Evolutionary conservation across 2,797 vertebrate genomes (phyloP), one percentile per base, ranked within the genome.

Genomic region (Gymnoscopelus microlampas): DNA sequence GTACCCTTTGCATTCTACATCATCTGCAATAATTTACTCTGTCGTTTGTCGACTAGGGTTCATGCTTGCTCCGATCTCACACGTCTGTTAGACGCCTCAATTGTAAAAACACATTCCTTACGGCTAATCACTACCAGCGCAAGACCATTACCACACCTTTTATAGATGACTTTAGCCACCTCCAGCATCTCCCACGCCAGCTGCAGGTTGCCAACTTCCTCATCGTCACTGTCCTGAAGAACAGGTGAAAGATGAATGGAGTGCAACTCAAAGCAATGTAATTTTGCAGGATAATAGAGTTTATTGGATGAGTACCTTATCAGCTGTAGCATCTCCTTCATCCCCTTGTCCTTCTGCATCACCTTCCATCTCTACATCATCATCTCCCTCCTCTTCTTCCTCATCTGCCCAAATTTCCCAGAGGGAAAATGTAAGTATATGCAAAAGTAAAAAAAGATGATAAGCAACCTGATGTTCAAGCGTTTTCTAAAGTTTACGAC

Each of bases 171-270:
- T 91, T 99, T 99, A 23, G 97, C 96, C 5, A 99, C 91, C 83
- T 99, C 98, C 86, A 99, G 66, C 96, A 98, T 98, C 90, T 99
- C 98, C 98, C 98, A 99, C 72, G 98, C 96, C 72, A 99, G 90
- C 86, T 99, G 97, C 77, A 99, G 94, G 85, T 97, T 98, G 8
- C 96, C 97, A 84, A 99, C 93, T 81, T 98, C 97, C 47, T 93
- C 90, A 0, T 94, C 92, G 11, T 98, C 96, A 23, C 93, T 95
- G 74, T 96, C 97, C 95, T 97, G 87, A 74, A 19, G 50, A 29
- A 69, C 29, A 53, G 35, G n/a, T 0, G 7, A 10, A 12, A n/a
- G 23, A 53, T 5, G 47, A 49, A 3, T 13, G 1, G 19, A 14
- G 23, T 2, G 2, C 19, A 1, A 14, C 1, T 0, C 8, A 7